Base-by-base conservation (phyloP, 2,888 invertebrate species). In the Tenthredo amoena region DNA sequence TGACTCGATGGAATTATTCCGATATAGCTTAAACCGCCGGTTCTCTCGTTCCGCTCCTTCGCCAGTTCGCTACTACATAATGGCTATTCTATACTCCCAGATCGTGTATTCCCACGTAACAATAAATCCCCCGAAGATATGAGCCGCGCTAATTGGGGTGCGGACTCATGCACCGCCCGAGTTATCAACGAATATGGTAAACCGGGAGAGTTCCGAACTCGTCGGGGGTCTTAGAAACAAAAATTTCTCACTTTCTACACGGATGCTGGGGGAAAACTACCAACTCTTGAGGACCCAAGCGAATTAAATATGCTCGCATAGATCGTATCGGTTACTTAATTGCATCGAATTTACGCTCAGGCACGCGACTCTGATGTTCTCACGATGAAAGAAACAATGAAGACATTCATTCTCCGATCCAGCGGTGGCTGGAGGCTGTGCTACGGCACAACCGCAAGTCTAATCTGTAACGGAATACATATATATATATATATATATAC, bases 1-100 rank as follows among this genome's bases (percentile, higher is more conserved):
- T 90, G 92, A 92, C 91, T 92, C 89, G 90, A 88, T 89, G 89
- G 91, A 91, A 91, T 92, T 91, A 91, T 91, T 89, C 89, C 89
- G 88, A 90, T 91, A 90, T 90, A 74, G 77, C 55, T 77, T 55
- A 18, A 5, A 15, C 50, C 76, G 10, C 18, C 18, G 50, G 18
- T 0, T 47, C 40, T 74, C 74, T 76, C 43, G 12, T 37, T 37
- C 34, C 6, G 18, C 9, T 74, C 74, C 43, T 74, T 74, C 34
- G 15, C 77, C 31, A 40, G 18, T 55, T 77, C 3, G 6, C 50
- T 2, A 7, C 15, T 40, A 40, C 21, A 9, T 74, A 21, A 0
- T 1, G 4, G 7, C 55, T 12, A n/a, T 34, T 26, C 58, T 21
- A 62, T 68, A 62, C 55, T 55, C 77, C n/a, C 47, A 15, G 21